Base-by-base conservation (phyloP, 2,888 invertebrate genomes). In the Deilephila porcellus region DNA sequence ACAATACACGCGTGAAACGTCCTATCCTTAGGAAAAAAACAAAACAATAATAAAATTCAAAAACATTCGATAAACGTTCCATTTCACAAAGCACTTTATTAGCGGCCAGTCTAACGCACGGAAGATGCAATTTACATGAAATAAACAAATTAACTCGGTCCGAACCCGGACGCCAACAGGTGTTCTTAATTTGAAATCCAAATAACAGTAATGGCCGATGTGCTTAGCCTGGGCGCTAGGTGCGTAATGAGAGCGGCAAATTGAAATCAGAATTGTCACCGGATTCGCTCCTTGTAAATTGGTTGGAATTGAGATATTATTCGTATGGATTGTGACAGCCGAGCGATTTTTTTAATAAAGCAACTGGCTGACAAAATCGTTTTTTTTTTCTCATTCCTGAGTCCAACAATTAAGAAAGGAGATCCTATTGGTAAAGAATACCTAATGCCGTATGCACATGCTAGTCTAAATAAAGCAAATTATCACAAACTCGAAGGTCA, bases 171-270 rank as follows among this genome's bases (percentile, higher is more conserved):
- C 80, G 77, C 84, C 91, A 93, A 93, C 93, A 93, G 93, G 93
- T 92, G 93, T 86, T 85, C 84, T 86, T 90, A 89, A 92, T 92
- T 92, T 89, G 86, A 83, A 89, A 88, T 89, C 88, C 88, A 90
- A 92, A 92, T 90, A 90, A 88, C 84, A 86, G 81, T 88, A 86
- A 87, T 83, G 82, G 78, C 77, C 78, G 79, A 80, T 81, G 86
- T 85, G 85, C 85, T 81, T 81, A 80, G 80, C 77, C 80, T 75
- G 64, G 80, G 83, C 87, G 84, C 89, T 90, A 87, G 80, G 75
- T 76, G 79, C 80, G 79, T 79, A 80, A 79, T 76, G 75, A 74
- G 77, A 76, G 80, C 77, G 78, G 77, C 75, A 83, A 84, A 79
- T 79, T 82, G 78, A 74, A 82, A 85, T 82, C 79, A 73, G 74